A percentile compares a stretch with the other conserved stretches of the same genome.
Conservation (phyloP, 1,140 invertebrate genomes). For the Drosophila gunungcola region DNA sequence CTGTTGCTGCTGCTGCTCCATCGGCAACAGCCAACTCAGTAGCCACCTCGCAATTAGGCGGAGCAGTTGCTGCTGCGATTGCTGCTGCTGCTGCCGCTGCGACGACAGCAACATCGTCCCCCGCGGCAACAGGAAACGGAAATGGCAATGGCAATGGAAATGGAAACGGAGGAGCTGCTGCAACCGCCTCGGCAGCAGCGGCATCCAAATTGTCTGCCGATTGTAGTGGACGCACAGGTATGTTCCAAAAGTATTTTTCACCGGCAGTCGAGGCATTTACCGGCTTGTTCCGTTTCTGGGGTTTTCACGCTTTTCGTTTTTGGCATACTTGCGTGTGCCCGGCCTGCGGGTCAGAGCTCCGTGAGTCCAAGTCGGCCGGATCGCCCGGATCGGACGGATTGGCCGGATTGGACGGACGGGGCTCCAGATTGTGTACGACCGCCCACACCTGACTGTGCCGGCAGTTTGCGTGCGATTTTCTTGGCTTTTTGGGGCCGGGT, state of each 20-base stretch:
- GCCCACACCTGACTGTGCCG: slow-evolving; percentile 44
- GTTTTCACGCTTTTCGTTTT: slow-evolving; percentile 80
- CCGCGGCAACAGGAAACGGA: slow-evolving; percentile 44
- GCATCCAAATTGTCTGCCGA: slow-evolving; percentile 82
- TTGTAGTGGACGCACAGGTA: slow-evolving; percentile 85
- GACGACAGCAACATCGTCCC: slow-evolving; percentile 45
- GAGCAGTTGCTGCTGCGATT: slow-evolving; percentile 45
- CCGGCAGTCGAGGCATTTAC: slow-evolving; percentile 76
- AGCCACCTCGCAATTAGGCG: slow-evolving; percentile 53
- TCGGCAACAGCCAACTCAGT: slow-evolving; percentile 59
- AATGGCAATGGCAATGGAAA: slow-evolving; percentile 27
- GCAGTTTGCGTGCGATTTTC: slow-evolving; percentile 72
- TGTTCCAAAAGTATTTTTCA: slow-evolving; percentile 84
- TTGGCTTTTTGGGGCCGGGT: slow-evolving; percentile 49
- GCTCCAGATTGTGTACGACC: slow-evolving; percentile 13
- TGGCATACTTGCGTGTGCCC: slow-evolving; percentile 79
- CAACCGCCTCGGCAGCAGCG: slow-evolving; percentile 41
- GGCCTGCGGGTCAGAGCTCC: slow-evolving; percentile 32
- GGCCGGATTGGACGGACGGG: not conserved
- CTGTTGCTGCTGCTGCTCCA: slow-evolving; percentile 51
- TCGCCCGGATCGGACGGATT: not conserved
- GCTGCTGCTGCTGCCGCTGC: slow-evolving; percentile 37
- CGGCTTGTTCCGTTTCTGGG: slow-evolving; percentile 60
- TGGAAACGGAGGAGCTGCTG: slow-evolving; percentile 28
- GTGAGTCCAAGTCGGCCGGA: not conserved